A percentile compares a stretch with the other conserved stretches of the same genome.
phyloP scores from a whole-genome alignment of 2,113 vertebrate genomes.

The Laterallus jamaicensis region DNA sequence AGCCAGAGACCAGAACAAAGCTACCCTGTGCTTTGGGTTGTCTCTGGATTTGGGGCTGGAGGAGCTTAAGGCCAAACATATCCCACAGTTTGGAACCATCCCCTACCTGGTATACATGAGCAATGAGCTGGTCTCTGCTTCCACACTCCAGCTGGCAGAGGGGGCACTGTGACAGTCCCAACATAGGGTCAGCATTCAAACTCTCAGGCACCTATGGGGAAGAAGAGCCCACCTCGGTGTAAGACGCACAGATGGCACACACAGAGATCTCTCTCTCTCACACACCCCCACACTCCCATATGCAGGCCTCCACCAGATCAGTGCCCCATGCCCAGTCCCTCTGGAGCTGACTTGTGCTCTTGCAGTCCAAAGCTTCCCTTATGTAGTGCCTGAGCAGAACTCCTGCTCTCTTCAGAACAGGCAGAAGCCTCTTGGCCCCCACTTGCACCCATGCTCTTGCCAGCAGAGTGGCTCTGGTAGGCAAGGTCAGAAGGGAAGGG shows the following conservation, averaged over 20 bases:
- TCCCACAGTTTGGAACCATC: neutral
- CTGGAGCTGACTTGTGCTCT: neutral
- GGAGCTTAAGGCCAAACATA: neutral
- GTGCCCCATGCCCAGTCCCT: neutral
- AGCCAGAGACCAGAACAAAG: neutral
- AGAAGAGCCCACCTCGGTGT: neutral
- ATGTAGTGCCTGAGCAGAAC: neutral
- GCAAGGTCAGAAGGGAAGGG: neutral
- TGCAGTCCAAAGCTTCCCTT: neutral
- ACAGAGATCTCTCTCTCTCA: too few species aligned
- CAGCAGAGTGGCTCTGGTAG: neutral
- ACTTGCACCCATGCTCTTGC: neutral
- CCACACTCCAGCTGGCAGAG: conserved; percentile 93
- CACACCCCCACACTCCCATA: neutral
- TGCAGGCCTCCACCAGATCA: neutral
- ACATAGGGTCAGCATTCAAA: conserved; percentile 64
- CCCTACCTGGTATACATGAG: conserved; percentile 94
- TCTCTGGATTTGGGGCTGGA: neutral
- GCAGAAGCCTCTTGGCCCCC: neutral
- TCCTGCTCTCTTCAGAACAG: neutral
- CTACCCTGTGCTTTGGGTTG: neutral
- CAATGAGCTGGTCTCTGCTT: conserved; percentile 90
- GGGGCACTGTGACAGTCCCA: conserved; percentile 85
- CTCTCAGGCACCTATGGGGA: conserved; percentile 62
- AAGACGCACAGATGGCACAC: neutral